Base-by-base conservation (phyloP, 2,797 vertebrate species). In the Helicolenus hilgendorfi region DNA sequence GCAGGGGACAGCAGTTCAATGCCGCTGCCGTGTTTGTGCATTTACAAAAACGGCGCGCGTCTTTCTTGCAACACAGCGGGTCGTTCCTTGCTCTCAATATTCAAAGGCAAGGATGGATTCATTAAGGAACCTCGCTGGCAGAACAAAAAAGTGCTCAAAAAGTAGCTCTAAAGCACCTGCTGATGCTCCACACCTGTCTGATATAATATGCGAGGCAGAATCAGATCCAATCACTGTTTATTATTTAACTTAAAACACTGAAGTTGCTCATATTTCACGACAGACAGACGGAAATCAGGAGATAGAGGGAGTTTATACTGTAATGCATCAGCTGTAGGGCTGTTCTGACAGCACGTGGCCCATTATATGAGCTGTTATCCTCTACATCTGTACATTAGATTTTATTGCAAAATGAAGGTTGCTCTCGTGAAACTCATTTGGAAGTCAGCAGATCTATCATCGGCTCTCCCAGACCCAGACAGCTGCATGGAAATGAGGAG, bases 381-480 rank as follows among this genome's bases (percentile, higher is more conserved):
- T 86, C 81, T 63, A 87, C 73, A 89, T 89, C 70, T 88, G 80
- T 89, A 83, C 78, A 84, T 88, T 88, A 63, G 64, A 87, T 73
- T 88, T 92, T 78, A 89, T 77, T 86, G 60, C 83, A 72, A 94
- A 93, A 92, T 87, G 78, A 91, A 86, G 91, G 89, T 92, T 91
- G 86, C 81, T 85, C 78, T 91, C 38, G 49, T 86, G 88, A 90
- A 93, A 92, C 84, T 93, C 84, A 93, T 95, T 92, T 93, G 88
- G 79, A 94, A 95, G 89, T 93, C 89, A 76, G 67, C 72, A 89
- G 67, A 94, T 94, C 84, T 76, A 84, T 96, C 89, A 92, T 85
- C 11, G 1, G 33, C 74, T 93, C 77, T 87, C 72, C 59, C 60
- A 24, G 71, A 90, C 71, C 64, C 75, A 90, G 90, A 90, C 91